phyloP scores from a whole-genome alignment of 1,140 invertebrate genomes.

The Triops longicaudatus region DNA sequence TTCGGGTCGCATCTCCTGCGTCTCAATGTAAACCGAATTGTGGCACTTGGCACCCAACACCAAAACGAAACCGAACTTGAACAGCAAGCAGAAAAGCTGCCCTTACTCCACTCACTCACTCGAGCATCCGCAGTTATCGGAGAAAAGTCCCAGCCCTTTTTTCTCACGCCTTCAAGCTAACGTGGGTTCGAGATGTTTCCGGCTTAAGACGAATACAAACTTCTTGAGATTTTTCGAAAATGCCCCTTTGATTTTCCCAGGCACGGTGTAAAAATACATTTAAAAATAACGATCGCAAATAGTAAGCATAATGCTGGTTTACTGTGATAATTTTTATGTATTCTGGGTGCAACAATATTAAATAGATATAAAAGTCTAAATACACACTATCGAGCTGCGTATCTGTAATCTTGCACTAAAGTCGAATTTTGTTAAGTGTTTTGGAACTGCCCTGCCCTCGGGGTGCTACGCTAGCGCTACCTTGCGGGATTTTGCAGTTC shows the following conservation, averaged over 20 bases:
- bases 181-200: not conserved
- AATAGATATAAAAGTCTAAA: no score
- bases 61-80: constrained; percentile 6
- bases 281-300: no score
- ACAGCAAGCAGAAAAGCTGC: not conserved
- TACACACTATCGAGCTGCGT: no score
- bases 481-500: no score
- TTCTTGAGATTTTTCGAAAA: not conserved
- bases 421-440: no score
- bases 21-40: constrained; percentile 15
- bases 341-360: no score
- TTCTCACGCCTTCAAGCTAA: not conserved
- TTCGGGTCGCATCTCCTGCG: constrained; percentile 8
- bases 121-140: not conserved
- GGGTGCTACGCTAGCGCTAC: no score
- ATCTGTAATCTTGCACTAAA: no score
- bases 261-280: no score
- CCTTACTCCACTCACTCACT: not conserved
- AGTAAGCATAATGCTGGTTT: no score
- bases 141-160: not conserved
- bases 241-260: not conserved
- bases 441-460: no score
- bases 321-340: no score
- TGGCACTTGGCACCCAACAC: constrained; percentile 1
- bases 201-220: not conserved